These are phyloP conservation scores for Philonicus albiceps DNA, from an alignment of 2,888 invertebrate genomes.

Conservation along the genomic window DNA sequence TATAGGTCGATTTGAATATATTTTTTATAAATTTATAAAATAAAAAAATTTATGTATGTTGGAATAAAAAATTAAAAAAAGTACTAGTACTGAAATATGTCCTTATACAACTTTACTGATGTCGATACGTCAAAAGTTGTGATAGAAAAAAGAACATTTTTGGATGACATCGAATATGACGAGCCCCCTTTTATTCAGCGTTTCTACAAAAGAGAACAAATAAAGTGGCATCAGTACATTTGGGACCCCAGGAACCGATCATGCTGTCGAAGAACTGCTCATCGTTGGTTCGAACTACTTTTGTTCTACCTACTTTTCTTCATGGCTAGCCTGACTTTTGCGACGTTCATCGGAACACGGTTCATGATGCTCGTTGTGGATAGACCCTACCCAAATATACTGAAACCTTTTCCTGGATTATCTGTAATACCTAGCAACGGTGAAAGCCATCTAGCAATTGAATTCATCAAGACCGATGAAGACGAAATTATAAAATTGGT, in stretches of 20 bases:
- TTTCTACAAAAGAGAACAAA: background rate
- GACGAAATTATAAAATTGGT: background rate
- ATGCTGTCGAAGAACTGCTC: background rate
- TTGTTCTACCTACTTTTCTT: background rate
- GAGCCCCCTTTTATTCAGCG: background rate
- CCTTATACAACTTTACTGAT: background rate
- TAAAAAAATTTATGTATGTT: background rate
- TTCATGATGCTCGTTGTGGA: background rate
- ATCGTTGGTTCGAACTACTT: background rate
- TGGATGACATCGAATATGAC: background rate
- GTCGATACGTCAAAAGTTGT: background rate
- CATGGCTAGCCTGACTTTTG: background rate
- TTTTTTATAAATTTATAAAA: background rate
- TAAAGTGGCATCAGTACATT: background rate
- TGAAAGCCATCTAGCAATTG: background rate
- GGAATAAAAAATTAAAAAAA: background rate
- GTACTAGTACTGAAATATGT: background rate
- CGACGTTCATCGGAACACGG: background rate
- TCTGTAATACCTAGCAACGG: background rate
- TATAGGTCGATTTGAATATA: background rate
- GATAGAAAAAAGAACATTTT: background rate
- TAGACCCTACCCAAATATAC: background rate
- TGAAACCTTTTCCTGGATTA: background rate
- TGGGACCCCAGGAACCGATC: background rate
- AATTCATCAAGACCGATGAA: background rate